A percentile compares a stretch with the other conserved stretches of the same genome.
Evolutionary conservation across 1,140 invertebrate genomes (phyloP).

Genomic region (Hesperophylax magnus): DNA sequence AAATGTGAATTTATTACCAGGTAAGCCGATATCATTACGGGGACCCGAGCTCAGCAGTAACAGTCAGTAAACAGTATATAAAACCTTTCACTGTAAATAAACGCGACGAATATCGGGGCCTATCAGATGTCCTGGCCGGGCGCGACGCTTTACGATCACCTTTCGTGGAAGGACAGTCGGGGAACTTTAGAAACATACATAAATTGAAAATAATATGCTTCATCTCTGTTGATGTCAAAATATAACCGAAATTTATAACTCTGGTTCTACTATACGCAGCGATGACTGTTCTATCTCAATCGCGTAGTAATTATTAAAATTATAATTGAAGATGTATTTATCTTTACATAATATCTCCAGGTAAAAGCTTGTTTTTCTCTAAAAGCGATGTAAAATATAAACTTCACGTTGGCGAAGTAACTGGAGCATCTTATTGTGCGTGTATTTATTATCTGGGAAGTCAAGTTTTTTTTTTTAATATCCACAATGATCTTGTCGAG

Average conservation of each 20-base stretch:
- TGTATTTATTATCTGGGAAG: too few species aligned
- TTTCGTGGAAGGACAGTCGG: slow-evolving; percentile 40
- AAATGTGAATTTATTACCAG: slow-evolving; percentile 22
- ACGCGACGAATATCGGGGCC: slow-evolving; percentile 41
- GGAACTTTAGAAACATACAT: slow-evolving; percentile 26
- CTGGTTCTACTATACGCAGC: slow-evolving; percentile 7
- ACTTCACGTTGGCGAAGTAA: too few species aligned
- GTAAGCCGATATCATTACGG: slow-evolving; percentile 46
- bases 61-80: slow-evolving; percentile 51
- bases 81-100: slow-evolving; percentile 48
- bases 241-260: slow-evolving; percentile 41
- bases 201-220: slow-evolving; percentile 37
- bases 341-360: too few species aligned
- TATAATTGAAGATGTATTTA: too few species aligned
- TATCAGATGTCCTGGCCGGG: slow-evolving; percentile 40
- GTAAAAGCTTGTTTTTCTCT: too few species aligned
- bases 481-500: too few species aligned
- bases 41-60: slow-evolving; percentile 32
- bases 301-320: background rate
- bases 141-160: slow-evolving; percentile 28
- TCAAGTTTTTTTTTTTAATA: too few species aligned
- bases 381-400: too few species aligned
- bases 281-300: slow-evolving; percentile 17
- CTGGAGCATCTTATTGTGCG: too few species aligned
- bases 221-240: slow-evolving; percentile 37